Percentiles rank a stretch among this genome's conserved stretches.
These are phyloP conservation scores for Cetoscarus ocellatus DNA, from an alignment of 2,797 vertebrate genomes.

Conservation along the genomic window DNA sequence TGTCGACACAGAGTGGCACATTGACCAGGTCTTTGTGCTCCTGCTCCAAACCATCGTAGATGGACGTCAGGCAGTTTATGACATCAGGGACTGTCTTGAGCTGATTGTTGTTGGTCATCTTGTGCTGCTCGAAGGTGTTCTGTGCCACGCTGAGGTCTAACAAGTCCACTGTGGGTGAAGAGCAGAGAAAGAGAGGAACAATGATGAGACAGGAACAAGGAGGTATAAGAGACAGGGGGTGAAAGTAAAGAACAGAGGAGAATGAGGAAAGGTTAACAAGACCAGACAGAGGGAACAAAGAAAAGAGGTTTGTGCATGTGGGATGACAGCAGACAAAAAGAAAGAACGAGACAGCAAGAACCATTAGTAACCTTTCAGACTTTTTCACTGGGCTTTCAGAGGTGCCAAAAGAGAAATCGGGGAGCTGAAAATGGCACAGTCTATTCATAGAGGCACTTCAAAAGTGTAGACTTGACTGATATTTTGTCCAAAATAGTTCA, in stretches of 20 bases:
- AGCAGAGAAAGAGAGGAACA: not conserved
- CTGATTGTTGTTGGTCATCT: constrained; percentile 91
- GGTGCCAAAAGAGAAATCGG: constrained; percentile 44
- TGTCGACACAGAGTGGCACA: constrained; percentile 95
- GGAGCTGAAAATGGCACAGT: constrained; percentile 29
- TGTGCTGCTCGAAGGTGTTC: constrained; percentile 93
- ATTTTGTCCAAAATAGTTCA: constrained; percentile 54
- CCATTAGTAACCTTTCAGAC: constrained; percentile 37
- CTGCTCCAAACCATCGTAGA: constrained; percentile 95
- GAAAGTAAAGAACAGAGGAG: not conserved
- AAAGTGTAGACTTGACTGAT: constrained; percentile 45
- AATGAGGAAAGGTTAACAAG: constrained; percentile 14
- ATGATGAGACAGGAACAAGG: not conserved
- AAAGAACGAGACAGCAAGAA: not conserved
- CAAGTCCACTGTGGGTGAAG: constrained; percentile 89
- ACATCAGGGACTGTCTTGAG: constrained; percentile 92
- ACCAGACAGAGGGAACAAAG: constrained; percentile 12
- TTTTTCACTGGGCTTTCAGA: constrained; percentile 34
- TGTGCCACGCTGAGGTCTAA: constrained; percentile 93
- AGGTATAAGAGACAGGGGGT: not conserved
- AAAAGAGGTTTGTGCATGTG: not conserved
- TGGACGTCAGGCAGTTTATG: constrained; percentile 94
- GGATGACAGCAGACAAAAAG: not conserved
- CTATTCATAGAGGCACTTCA: constrained; percentile 48
- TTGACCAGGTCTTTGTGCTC: constrained; percentile 96